Conservation (phyloP, 2,113 vertebrate species). For the Carettochelys insculpta region DNA sequence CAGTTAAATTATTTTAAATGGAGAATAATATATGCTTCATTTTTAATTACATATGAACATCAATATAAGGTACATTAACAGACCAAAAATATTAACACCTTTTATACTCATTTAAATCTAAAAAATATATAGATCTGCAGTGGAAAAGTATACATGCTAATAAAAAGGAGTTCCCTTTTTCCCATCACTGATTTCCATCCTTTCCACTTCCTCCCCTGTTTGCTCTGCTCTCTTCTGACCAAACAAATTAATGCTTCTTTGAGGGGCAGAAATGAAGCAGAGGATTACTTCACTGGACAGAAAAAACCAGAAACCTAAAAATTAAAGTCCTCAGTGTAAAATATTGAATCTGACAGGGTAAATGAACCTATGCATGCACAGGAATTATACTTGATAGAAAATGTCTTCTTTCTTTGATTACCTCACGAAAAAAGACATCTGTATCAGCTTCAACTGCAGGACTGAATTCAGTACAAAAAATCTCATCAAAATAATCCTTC, state of each 20-base stretch:
- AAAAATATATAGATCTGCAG: background rate
- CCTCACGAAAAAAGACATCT: background rate
- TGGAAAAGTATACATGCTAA: background rate
- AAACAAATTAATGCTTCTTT: background rate
- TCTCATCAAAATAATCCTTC: background rate
- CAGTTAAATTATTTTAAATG: constrained; percentile 34
- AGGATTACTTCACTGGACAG: constrained; percentile 8
- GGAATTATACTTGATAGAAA: constrained; percentile 6
- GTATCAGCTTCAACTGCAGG: background rate
- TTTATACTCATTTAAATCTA: background rate
- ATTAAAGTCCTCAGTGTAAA: constrained; percentile 15
- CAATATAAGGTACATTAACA: background rate
- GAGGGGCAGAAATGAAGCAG: background rate
- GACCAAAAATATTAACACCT: constrained; percentile 20
- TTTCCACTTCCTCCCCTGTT: background rate
- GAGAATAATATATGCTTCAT: constrained; percentile 32
- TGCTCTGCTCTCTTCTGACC: background rate
- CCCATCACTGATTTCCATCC: background rate
- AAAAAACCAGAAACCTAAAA: background rate
- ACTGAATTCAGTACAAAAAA: background rate
- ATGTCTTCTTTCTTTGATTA: background rate
- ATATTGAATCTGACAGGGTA: constrained; percentile 13
- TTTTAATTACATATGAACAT: constrained; percentile 10
- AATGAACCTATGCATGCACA: background rate
- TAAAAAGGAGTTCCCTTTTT: constrained; percentile 3